A percentile compares a stretch with the other conserved stretches of the same genome.
Evolutionary conservation across 2,797 vertebrate species (phyloP).

Genomic region (Anguilla obscura): DNA sequence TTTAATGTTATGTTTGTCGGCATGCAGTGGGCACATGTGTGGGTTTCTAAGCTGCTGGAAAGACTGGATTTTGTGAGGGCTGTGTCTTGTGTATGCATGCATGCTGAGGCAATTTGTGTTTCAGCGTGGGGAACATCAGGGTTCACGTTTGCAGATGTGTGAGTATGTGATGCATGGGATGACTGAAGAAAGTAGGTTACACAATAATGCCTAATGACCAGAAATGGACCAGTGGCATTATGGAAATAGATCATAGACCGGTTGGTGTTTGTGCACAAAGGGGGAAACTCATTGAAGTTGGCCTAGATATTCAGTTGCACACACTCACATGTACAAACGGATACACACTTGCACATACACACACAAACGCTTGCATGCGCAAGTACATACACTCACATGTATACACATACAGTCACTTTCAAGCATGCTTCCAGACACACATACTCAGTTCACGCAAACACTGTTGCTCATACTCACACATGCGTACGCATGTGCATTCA

Average conservation of each 20-base stretch:
- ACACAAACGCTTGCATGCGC: neutral
- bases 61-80: neutral
- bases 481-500: neutral
- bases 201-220: constrained; percentile 25
- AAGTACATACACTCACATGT: neutral
- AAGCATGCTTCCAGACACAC: neutral
- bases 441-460: neutral
- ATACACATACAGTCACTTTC: neutral
- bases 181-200: neutral
- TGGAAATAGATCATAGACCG: constrained; percentile 52
- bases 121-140: neutral
- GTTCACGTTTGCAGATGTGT: neutral
- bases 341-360: constrained; percentile 18
- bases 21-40: neutral
- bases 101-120: neutral
- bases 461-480: constrained; percentile 12
- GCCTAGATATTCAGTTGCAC: constrained; percentile 59
- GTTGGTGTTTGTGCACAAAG: constrained; percentile 40
- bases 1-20: constrained; percentile 33
- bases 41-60: neutral
- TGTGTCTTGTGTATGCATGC: neutral
- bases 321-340: neutral
- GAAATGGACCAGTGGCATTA: constrained; percentile 36
- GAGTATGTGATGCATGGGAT: neutral
- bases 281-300: constrained; percentile 58